These are phyloP conservation scores for Buathra laborator DNA, from an alignment of 2,888 invertebrate genomes.

Conservation along the genomic window DNA sequence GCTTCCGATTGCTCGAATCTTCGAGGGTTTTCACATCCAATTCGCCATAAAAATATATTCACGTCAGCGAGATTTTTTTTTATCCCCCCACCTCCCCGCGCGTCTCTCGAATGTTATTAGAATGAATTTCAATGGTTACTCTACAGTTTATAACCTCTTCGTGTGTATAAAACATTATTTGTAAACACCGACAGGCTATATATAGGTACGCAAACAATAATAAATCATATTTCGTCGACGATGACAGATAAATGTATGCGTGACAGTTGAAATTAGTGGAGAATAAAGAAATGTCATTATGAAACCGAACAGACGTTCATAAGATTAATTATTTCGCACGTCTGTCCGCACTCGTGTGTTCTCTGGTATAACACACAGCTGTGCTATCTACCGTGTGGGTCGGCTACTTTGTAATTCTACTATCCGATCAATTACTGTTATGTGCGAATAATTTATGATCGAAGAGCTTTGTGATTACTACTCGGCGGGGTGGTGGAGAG, in stretches of 20 bases:
- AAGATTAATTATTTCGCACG: slow-evolving; percentile 59
- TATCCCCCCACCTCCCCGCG: no score
- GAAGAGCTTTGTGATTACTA: not conserved
- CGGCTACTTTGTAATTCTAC: not conserved
- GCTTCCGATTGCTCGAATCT: slow-evolving; percentile 59
- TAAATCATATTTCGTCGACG: not conserved
- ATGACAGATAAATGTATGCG: not conserved
- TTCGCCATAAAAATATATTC: not conserved
- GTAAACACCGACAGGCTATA: no score
- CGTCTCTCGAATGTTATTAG: no score
- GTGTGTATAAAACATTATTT: no score
- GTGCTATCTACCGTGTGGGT: not conserved
- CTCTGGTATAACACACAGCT: not conserved
- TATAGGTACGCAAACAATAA: no score
- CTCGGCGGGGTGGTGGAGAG: not conserved
- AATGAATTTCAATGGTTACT: no score
- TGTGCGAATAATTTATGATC: not conserved
- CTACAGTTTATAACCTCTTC: no score
- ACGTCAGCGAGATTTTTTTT: no score
- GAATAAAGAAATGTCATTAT: not conserved
- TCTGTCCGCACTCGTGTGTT: slow-evolving; percentile 48
- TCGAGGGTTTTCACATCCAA: slow-evolving; percentile 23
- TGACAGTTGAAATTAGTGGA: not conserved
- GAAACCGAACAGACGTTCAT: slow-evolving; percentile 50
- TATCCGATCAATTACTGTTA: not conserved